Evolutionary conservation across 2,888 invertebrate species (phyloP), one percentile per base, ranked within the genome.

Genomic region (Agrilus mali): DNA sequence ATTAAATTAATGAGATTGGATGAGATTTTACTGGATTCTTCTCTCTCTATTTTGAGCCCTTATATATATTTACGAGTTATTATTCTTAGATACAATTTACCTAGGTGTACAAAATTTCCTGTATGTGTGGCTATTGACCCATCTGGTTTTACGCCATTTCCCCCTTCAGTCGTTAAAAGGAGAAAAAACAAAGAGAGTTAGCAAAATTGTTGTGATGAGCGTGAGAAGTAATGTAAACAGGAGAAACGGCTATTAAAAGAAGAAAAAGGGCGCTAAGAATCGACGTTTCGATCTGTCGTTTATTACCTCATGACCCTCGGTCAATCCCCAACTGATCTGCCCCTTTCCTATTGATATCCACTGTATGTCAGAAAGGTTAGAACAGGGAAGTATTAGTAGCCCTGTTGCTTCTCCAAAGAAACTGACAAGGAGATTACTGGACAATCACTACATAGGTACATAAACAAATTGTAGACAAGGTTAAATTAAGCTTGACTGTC

Each of bases 151-250:
- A 20, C 20, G 6, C 6, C 20, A 6, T 6, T 7, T 22, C 10
- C 2, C 10, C 27, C 10, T 10, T 10, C 27, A 10, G 4, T 27
- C 27, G 8, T 10, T 27, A 27, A 27, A 27, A 27, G 10, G 27
- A 10, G 1, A 27, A 27, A 27, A 27, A 27, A 27, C 27, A 27
- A 27, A 27, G 10, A 27, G 27, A 10, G 2, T 27, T 27, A 27
- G 8, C 27, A 10, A 4, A 27, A 27, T 27, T 8, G 10, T 10
- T 27, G 10, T 27, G 27, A 27, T 27, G 57, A 57, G 60, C 59
- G 60, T 60, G 58, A 57, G 58, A 57, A 53, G 54, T 51, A 54
- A 55, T 60, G 60, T 60, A 60, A 61, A 59, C 59, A 61, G 50
- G 42, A 55, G 53, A 54, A 55, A 59, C 55, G 55, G 55, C 56